A percentile compares a stretch with the other conserved stretches of the same genome.
phyloP scores from a whole-genome alignment of 2,113 vertebrate genomes.

The Saccopteryx leptura region DNA sequence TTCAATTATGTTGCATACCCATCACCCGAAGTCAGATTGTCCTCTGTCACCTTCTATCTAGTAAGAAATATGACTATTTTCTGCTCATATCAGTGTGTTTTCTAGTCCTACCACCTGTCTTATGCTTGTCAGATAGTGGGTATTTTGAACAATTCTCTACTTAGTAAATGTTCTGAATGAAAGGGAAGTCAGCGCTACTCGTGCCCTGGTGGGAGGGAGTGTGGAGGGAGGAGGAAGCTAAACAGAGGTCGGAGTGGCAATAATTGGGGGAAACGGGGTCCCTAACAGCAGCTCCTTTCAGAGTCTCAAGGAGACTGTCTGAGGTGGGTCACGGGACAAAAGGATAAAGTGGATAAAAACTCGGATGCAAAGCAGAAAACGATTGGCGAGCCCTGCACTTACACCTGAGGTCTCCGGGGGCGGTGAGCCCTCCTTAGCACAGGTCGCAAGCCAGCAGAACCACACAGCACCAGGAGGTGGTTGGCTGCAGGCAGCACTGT shows the following conservation, averaged over 20 bases:
- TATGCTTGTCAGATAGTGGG: slow-evolving; percentile 91
- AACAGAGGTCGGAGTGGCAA: slow-evolving; percentile 84
- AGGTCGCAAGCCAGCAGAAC: slow-evolving; percentile 91
- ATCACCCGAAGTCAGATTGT: too few species aligned
- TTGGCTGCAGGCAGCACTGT: slow-evolving; percentile 89
- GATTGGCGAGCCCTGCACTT: slow-evolving; percentile 91
- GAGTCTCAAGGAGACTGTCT: slow-evolving; percentile 92
- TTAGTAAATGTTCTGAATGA: slow-evolving; percentile 82
- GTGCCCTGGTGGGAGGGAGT: slow-evolving; percentile 85
- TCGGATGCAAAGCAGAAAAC: slow-evolving; percentile 92
- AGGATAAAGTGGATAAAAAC: slow-evolving; percentile 94
- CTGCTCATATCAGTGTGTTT: slow-evolving; percentile 55
- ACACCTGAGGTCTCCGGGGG: slow-evolving; percentile 87
- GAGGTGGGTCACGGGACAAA: slow-evolving; percentile 93
- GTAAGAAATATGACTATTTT: slow-evolving; percentile 56
- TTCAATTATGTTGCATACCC: too few species aligned
- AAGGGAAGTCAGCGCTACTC: slow-evolving; percentile 92
- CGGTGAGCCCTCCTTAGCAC: slow-evolving; percentile 93
- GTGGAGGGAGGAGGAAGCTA: slow-evolving; percentile 43
- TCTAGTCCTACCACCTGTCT: slow-evolving; percentile 86
- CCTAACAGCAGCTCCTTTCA: slow-evolving; percentile 94
- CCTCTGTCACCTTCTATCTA: too few species aligned
- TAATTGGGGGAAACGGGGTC: slow-evolving; percentile 92
- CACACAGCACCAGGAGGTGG: slow-evolving; percentile 92
- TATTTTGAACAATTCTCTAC: slow-evolving; percentile 92